phyloP scores from a whole-genome alignment of 2,113 vertebrate species.

The Gorsachius goisagi region DNA sequence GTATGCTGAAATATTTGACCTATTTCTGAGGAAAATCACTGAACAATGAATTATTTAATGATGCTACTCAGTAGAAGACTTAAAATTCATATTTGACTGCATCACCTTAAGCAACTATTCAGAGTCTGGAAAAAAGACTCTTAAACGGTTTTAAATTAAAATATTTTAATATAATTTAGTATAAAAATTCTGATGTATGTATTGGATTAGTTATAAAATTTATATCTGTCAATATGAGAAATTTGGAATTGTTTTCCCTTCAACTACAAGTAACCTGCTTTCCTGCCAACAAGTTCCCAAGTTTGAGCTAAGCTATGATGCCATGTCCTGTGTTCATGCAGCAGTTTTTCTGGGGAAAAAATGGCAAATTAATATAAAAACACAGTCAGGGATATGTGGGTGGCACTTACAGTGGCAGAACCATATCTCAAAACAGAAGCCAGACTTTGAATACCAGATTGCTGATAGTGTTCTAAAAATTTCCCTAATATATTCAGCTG shows the following conservation, averaged over 20 bases:
- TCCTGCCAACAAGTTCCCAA: not conserved
- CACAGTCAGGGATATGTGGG: not conserved
- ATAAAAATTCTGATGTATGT: not conserved
- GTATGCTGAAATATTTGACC: not conserved
- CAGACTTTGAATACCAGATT: not conserved
- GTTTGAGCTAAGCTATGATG: not conserved
- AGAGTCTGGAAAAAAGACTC: not conserved
- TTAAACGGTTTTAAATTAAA: not conserved
- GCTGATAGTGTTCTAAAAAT: not conserved
- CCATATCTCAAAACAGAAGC: not conserved
- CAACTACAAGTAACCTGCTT: not conserved
- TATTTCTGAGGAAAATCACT: not conserved
- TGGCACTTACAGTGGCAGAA: not conserved
- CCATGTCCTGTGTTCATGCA: not conserved
- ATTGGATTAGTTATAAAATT: not conserved
- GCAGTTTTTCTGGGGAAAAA: not conserved
- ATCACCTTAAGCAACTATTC: not conserved
- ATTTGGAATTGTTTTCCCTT: not conserved
- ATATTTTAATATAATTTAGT: not conserved
- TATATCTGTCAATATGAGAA: not conserved
- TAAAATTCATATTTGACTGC: not conserved
- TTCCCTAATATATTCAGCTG: not conserved
- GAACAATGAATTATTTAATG: not conserved
- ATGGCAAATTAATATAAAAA: not conserved
- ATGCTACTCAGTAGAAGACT: not conserved